Base-by-base conservation (phyloP, 92 coral and sea anemone genomes). In the Montipora capitata region DNA sequence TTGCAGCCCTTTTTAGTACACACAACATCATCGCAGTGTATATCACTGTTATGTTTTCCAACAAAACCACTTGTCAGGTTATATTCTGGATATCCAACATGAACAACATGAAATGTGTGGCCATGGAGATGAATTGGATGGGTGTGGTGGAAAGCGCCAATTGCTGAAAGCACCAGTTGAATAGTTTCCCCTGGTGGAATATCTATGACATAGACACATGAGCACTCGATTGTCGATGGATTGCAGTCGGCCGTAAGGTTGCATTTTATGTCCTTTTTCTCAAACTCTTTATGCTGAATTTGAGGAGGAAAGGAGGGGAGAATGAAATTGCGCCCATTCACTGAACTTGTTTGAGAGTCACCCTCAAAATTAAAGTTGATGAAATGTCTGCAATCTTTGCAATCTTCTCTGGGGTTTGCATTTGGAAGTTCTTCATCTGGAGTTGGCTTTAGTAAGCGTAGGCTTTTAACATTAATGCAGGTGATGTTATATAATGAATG, bases 61-160 rank as follows among this genome's bases (percentile, higher is more conserved):
- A 91, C 72, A 63, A 69, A 74, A 9, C 94, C 94, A 27, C 86
- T 87, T 13, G 82, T 76, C 14, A 38, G 43, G 92, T 91, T 57
- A 61, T 91, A 90, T 2, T 76, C 40, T 63, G 92, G 92, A 42
- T 87, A 91, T 18, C 92, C 94, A 10, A 91, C 82, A 52, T 77
- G n/a, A 91, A 81, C 15, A 87, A 91, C 94, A 83, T 91, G 94
- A 73, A 91, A 91, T 66, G 92, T 71, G 13, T 91, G 94, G 76
- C 94, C 94, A 74, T 91, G 94, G 39, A 93, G 70, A 58, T 93
- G 96, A 44, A 93, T 86, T 40, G 91, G 94, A 74, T 91, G 96
- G 59, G 15, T 76, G 7, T 64, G 54, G 7, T 15, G 75, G 16
- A 49, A 17, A 9, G 75, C 52, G 35, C 89, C 79, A 80, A 69